Evolutionary conservation across 92 coral and sea anemone genomes (phyloP).

Genomic region (Zoanthus sansibaricus): DNA sequence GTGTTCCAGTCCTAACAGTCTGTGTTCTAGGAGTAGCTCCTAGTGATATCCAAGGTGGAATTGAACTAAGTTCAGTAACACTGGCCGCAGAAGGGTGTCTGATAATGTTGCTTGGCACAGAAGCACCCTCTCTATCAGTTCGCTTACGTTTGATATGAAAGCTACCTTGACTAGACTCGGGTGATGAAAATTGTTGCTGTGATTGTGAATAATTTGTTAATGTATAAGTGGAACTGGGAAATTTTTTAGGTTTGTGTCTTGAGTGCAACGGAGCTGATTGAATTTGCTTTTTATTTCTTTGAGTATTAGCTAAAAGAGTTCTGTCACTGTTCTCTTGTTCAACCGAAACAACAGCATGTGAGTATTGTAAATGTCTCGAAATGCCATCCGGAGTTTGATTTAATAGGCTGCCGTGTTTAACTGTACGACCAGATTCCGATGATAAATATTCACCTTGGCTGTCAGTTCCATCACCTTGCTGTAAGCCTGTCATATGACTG

Average conservation of each 20-base stretch:
- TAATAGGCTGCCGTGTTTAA: not conserved
- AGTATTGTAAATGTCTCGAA: conserved; percentile 36
- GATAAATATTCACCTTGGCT: not conserved
- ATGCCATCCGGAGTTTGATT: conserved; percentile 19
- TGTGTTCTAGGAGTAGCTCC: conserved; percentile 2
- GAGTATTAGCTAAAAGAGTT: not conserved
- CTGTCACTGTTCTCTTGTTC: not conserved
- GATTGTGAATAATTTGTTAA: conserved; percentile 17
- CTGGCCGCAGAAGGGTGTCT: conserved; percentile 11
- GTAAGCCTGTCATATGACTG: conserved; percentile 20
- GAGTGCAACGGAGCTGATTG: conserved; percentile 7
- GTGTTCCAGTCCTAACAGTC: not conserved
- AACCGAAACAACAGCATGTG: conserved; percentile 7
- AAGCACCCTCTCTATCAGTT: conserved; percentile 12
- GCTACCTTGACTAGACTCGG: not conserved
- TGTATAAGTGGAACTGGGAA: conserved; percentile 10
- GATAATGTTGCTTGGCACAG: not conserved
- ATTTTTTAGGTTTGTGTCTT: conserved; percentile 6
- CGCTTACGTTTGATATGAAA: conserved; percentile 18
- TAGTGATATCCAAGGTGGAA: conserved; percentile 28
- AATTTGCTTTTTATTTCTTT: not conserved
- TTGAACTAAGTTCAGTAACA: conserved; percentile 6
- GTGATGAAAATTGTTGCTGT: conserved; percentile 4
- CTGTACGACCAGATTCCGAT: not conserved
- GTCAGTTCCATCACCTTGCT: not conserved